phyloP scores from a whole-genome alignment of 1,140 invertebrate species.

The Harpegnathos saltator region DNA sequence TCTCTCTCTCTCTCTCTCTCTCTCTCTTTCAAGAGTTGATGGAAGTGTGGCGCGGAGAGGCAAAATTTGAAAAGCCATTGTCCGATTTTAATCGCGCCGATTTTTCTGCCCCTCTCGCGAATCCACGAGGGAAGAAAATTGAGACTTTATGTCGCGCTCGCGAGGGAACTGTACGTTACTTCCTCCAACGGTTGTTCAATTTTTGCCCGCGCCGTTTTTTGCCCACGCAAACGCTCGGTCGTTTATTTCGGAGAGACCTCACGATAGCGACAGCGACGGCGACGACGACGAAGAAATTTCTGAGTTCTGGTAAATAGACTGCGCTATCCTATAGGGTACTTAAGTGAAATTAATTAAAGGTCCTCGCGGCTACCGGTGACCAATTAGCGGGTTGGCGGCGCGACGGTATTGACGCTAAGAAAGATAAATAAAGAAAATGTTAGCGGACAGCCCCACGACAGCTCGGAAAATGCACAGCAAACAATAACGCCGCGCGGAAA shows the following conservation, averaged over 20 bases:
- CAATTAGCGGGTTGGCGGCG: not conserved
- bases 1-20: too few species aligned
- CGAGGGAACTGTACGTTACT: not conserved
- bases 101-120: too few species aligned
- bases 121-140: too few species aligned
- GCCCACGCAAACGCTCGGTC: not conserved
- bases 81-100: too few species aligned
- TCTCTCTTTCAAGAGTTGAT: too few species aligned
- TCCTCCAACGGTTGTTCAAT: not conserved
- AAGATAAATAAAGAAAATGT: conserved; percentile 1
- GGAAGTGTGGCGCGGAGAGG: too few species aligned
- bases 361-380: not conserved
- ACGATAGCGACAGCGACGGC: not conserved
- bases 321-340: not conserved
- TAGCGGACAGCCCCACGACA: not conserved
- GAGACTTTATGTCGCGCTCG: not conserved
- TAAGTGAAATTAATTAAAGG: conserved; percentile 4
- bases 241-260: not conserved
- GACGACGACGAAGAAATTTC: not conserved
- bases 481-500: not conserved
- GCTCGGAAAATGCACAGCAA: not conserved
- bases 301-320: not conserved
- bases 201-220: too few species aligned
- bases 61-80: too few species aligned
- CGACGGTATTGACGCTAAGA: too few species aligned